A percentile compares a stretch with the other conserved stretches of the same genome.
These are phyloP conservation scores for Macaca nemestrina DNA, from an alignment of 2,113 vertebrate genomes.

Conservation along the genomic window DNA sequence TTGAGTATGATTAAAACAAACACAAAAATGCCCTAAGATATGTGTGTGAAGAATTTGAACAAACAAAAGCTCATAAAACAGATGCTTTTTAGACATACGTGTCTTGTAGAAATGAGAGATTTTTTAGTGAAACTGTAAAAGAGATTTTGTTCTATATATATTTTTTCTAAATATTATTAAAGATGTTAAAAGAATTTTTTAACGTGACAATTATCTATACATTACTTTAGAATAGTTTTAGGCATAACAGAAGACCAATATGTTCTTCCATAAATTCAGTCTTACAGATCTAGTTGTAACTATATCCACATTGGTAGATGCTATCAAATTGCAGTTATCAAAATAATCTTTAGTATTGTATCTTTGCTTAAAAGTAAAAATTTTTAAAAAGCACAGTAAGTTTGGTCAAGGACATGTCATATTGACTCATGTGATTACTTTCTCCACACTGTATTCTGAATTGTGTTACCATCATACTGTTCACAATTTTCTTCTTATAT, in stretches of 20 bases:
- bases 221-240: not conserved
- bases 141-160: not conserved
- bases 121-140: not conserved
- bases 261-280: not conserved
- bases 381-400: not conserved
- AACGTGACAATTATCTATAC: not conserved
- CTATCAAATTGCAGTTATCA: not conserved
- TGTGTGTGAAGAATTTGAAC: slow-evolving; percentile 4
- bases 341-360: not conserved
- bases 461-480: not conserved
- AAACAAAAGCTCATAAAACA: not conserved
- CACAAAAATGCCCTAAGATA: not conserved
- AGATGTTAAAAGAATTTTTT: not conserved
- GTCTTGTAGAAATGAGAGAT: not conserved
- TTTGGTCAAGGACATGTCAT: slow-evolving; percentile 29
- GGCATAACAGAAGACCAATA: not conserved
- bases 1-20: not conserved
- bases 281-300: not conserved
- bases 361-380: not conserved
- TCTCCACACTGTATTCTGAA: not conserved
- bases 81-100: not conserved
- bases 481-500: slow-evolving; percentile 30
- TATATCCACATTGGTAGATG: not conserved
- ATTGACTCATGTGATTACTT: not conserved
- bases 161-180: not conserved